Conservation (phyloP, 2,888 invertebrate species). For the Plebejus argus region DNA sequence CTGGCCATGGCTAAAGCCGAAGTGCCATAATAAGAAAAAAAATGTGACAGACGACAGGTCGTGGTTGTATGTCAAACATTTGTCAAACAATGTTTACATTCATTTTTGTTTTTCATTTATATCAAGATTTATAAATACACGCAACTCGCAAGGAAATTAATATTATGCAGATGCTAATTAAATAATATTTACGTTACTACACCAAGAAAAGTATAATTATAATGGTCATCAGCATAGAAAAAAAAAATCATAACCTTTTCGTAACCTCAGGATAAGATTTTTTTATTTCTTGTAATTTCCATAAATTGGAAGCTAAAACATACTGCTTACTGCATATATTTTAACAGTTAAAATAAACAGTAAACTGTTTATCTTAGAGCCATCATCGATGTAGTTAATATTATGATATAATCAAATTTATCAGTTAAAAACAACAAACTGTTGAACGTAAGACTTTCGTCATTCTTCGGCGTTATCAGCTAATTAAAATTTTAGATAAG, state of each 20-base stretch:
- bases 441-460: slow-evolving; percentile 39
- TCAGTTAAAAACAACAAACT: slow-evolving; percentile 32
- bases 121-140: background rate
- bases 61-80: background rate
- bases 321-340: background rate
- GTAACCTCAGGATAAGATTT: too few species aligned
- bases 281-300: too few species aligned
- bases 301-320: background rate
- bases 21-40: too few species aligned
- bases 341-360: background rate
- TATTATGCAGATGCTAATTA: background rate
- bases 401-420: slow-evolving; percentile 29
- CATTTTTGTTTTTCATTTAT: background rate
- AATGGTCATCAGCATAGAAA: background rate
- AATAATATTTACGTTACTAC: background rate
- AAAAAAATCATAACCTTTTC: background rate
- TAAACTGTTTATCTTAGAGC: background rate
- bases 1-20: too few species aligned
- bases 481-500: slow-evolving; percentile 76
- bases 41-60: background rate
- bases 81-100: background rate
- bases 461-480: slow-evolving; percentile 54
- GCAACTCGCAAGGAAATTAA: background rate
- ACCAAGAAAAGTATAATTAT: background rate
- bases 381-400: background rate